Conservation (phyloP, 2,888 invertebrate species). For the Camptogramma bilineatum region DNA sequence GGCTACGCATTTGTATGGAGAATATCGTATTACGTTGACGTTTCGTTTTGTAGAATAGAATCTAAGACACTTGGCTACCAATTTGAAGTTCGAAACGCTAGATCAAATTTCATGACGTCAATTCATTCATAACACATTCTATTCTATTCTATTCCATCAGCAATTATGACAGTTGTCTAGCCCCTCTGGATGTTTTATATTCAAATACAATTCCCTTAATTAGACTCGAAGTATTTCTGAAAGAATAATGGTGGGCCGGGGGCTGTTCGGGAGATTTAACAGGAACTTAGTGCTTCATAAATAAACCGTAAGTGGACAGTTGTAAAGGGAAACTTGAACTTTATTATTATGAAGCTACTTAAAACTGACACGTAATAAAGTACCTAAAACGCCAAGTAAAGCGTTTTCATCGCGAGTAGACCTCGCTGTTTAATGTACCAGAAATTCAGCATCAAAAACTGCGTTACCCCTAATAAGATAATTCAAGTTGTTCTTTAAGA, state of each 20-base stretch:
- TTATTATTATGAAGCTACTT: slow-evolving; percentile 43
- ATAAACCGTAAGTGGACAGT: slow-evolving; percentile 49
- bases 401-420: slow-evolving; percentile 19
- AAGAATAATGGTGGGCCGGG: slow-evolving; percentile 65
- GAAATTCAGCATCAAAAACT: slow-evolving; percentile 43
- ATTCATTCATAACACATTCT: too few species aligned
- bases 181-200: slow-evolving; percentile 66
- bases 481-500: slow-evolving; percentile 50
- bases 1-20: too few species aligned
- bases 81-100: too few species aligned
- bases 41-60: too few species aligned
- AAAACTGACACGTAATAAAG: slow-evolving; percentile 42
- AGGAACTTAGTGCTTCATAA: slow-evolving; percentile 51
- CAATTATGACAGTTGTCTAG: too few species aligned
- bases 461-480: slow-evolving; percentile 39
- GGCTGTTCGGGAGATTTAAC: slow-evolving; percentile 43
- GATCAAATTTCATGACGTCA: too few species aligned
- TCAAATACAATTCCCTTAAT: slow-evolving; percentile 75
- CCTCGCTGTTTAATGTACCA: slow-evolving; percentile 33
- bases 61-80: too few species aligned
- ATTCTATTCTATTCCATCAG: too few species aligned
- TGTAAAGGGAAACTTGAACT: slow-evolving; percentile 46
- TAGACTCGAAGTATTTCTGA: slow-evolving; percentile 66
- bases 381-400: slow-evolving; percentile 26
- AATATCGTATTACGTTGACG: too few species aligned